phyloP scores from a whole-genome alignment of 2,888 invertebrate genomes.

The Sarcophaga rosellei region DNA sequence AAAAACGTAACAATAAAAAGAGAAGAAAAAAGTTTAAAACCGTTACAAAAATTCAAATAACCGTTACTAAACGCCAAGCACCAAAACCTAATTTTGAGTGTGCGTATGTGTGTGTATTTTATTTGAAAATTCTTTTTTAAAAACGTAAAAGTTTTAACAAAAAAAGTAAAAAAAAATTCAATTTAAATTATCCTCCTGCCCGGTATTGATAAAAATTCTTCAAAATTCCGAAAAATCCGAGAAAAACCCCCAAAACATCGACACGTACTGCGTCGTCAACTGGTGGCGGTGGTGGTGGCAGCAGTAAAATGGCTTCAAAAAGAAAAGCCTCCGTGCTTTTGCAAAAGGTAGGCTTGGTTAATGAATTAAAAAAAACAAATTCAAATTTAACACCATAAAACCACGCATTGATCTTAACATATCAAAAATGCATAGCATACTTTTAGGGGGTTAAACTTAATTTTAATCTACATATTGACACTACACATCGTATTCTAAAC shows the following conservation, averaged over 20 bases:
- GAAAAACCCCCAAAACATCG: slow-evolving; percentile 80
- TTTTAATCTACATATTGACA: too few species aligned
- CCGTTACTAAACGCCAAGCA: not conserved
- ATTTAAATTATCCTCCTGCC: slow-evolving; percentile 34
- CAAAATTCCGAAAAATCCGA: slow-evolving; percentile 81
- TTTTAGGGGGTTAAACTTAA: too few species aligned
- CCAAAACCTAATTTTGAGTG: not conserved
- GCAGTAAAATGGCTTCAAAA: slow-evolving; percentile 81
- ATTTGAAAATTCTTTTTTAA: not conserved
- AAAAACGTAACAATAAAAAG: not conserved
- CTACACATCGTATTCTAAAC: too few species aligned
- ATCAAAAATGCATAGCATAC: too few species aligned
- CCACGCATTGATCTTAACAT: too few species aligned
- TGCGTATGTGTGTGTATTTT: not conserved
- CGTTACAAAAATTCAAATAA: slow-evolving; percentile 48
- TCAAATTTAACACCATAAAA: not conserved
- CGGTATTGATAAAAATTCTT: slow-evolving; percentile 75
- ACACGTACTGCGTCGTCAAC: slow-evolving; percentile 79
- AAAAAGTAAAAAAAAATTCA: too few species aligned
- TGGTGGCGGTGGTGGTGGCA: slow-evolving; percentile 79
- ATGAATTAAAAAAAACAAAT: not conserved
- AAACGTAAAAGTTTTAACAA: not conserved
- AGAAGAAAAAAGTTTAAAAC: slow-evolving; percentile 21
- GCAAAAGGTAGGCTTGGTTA: slow-evolving; percentile 79
- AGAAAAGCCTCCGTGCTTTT: slow-evolving; percentile 81